Base-by-base conservation (phyloP, 2,113 vertebrate species). In the Psammodynastes pulverulentus region DNA sequence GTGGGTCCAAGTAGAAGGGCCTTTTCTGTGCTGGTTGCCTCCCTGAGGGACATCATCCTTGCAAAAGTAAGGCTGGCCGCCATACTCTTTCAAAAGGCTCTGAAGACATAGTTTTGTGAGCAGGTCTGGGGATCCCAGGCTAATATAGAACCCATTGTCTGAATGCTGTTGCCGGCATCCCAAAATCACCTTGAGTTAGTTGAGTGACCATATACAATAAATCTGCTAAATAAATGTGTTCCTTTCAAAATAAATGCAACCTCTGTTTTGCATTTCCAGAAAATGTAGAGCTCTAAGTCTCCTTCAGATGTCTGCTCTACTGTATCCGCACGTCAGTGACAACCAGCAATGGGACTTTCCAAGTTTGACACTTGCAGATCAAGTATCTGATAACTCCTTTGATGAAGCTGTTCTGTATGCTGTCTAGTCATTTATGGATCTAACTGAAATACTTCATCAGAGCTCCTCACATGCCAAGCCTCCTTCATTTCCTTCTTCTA, bases 401-500 rank as follows among this genome's bases (percentile, higher is more conserved):
- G 92, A 93, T 95, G 94, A 96, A 89, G 94, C 91, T 93, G 91
- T 95, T 92, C 94, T 95, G 92, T 95, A 96, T 93, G 95, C 94
- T 94, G 93, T 94, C 89, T 79, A 94, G 95, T 96, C 96, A 95
- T 91, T 96, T 93, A 93, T 2, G n/a, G 95, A 95, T 95, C 94
- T 95, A 89, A 52, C 89, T 89, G 19, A 95, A 97, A 95, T 94
- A 93, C 95, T 95, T 96, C 93, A 96, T 94, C 92, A 89, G 53
- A 94, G 94, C 92, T 10, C 94, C 94, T 96, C 95, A 94, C 52
- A 88, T 96, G 95, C 93, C 96, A 95, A 96, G 84, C 91, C 96
- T 93, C 91, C 0, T 2, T 94, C 93, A 96, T 94, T 97, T 97
- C 97, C 97, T 96, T 92, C 95, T 96, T 91, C 92, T 96, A 96